Conservation (phyloP, 2,888 invertebrate genomes). For the Chymomyza procnemis region DNA sequence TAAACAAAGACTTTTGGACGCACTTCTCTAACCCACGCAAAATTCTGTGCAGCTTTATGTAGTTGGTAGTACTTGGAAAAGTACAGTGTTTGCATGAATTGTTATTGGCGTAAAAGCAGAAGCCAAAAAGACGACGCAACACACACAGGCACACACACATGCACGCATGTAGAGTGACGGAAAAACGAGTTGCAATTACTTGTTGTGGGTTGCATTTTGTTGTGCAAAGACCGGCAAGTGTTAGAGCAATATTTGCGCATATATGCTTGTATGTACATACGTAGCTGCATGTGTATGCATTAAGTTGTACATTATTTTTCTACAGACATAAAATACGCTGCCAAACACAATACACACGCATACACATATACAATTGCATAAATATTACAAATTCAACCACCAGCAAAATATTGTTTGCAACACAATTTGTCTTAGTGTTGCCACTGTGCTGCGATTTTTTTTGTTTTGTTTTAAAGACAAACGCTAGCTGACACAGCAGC, state of each 20-base stretch:
- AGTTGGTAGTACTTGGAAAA: conserved; percentile 12
- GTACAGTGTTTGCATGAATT: conserved; percentile 57
- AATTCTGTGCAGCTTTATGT: conserved; percentile 15
- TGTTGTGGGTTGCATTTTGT: too few relatives aligned
- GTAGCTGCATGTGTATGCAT: background rate
- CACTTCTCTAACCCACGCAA: conserved; percentile 36
- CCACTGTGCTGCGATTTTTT: background rate
- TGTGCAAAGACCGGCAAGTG: background rate
- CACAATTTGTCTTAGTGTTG: background rate
- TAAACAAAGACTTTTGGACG: conserved; percentile 37
- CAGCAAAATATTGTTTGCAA: background rate
- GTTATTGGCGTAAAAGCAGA: conserved; percentile 34
- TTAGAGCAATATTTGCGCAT: background rate
- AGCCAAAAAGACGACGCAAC: conserved; percentile 13
- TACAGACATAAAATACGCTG: background rate
- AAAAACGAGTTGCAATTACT: background rate
- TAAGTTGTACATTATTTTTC: background rate
- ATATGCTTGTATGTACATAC: background rate
- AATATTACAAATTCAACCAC: background rate
- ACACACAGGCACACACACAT: background rate
- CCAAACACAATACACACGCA: too few relatives aligned
- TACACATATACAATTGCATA: background rate
- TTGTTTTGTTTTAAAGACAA: background rate
- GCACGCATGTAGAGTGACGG: too few relatives aligned
- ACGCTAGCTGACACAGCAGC: background rate